Evolutionary conservation across 1,140 invertebrate genomes (phyloP), one percentile per base, ranked within the genome.

Genomic region (Drosophila cardini): DNA sequence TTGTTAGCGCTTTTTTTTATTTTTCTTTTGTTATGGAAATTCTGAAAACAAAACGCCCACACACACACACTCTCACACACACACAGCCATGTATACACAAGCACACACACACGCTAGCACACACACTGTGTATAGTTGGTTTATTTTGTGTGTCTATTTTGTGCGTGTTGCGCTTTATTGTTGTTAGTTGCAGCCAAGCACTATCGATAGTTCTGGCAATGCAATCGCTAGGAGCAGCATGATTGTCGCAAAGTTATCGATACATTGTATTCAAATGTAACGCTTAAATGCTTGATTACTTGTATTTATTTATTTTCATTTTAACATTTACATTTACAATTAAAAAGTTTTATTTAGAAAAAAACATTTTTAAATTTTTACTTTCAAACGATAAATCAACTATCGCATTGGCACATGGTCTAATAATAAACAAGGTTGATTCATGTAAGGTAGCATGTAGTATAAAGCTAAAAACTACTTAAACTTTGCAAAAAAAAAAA

Each of bases 111-210:
- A 8, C 10, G 30, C 50, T 8, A 15, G 30, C 36, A 15, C 40
- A 53, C 38, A 67, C 38, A 36, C 45, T 48, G 50, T 21, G 4
- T 11, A 43, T 15, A 15, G 50, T 45, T 55, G 13, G 34, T 34
- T 55, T 32, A 48, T 63, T 75, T 69, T 56, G 38, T 72, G 65
- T 75, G 43, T 75, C 67, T 63, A 70, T 71, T 75, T 63, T 62
- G 57, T 70, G 65, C 48, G 71, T 74, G 72, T 50, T 63, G 58
- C 43, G 36, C 53, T 52, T 75, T 65, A 45, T 71, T 70, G 72
- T 75, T 75, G 53, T 71, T 57, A 63, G 57, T 75, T 74, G 26
- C 43, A 13, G 18, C 11, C 8, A 26, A 32, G 4, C 32, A 42
- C 57, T 48, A 74, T 74, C 71, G 71, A 74, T 69, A 61, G 50